phyloP scores from a whole-genome alignment of 2,797 vertebrate species.

The Sebastes nivosus region DNA sequence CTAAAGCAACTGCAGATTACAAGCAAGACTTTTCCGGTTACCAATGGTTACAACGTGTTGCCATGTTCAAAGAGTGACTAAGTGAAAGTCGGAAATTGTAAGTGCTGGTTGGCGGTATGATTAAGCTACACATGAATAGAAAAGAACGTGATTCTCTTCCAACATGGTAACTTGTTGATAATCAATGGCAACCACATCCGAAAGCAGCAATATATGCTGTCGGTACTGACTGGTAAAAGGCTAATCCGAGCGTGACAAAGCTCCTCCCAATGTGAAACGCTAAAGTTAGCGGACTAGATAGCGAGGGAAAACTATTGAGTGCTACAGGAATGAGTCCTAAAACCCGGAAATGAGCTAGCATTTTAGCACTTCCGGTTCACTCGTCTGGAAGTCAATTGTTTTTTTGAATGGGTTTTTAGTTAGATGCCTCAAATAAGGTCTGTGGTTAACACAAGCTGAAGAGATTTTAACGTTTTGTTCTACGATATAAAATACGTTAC shows the following conservation, averaged over 20 bases:
- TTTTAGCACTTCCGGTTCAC: too few relatives aligned
- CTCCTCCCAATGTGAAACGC: neutral
- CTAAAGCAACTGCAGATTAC: neutral
- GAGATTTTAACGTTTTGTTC: too few relatives aligned
- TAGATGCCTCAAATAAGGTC: too few relatives aligned
- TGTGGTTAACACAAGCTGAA: too few relatives aligned
- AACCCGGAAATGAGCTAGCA: too few relatives aligned
- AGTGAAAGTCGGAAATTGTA: neutral
- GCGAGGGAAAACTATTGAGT: fast-evolving
- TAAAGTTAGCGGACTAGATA: neutral
- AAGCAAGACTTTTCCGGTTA: neutral
- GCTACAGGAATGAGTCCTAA: too few relatives aligned
- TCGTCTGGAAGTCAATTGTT: fast-evolving
- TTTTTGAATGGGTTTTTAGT: too few relatives aligned
- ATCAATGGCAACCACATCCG: neutral
- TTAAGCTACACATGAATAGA: neutral
- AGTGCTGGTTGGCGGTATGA: neutral
- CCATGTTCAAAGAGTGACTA: neutral
- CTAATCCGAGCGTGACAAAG: neutral
- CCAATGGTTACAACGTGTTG: neutral
- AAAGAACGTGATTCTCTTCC: neutral
- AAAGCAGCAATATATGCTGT: neutral
- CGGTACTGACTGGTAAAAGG: neutral
- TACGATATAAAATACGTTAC: too few relatives aligned
- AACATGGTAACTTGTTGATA: neutral